Conservation (phyloP, 2,113 vertebrate genomes). For the Hippocampus abdominalis region DNA sequence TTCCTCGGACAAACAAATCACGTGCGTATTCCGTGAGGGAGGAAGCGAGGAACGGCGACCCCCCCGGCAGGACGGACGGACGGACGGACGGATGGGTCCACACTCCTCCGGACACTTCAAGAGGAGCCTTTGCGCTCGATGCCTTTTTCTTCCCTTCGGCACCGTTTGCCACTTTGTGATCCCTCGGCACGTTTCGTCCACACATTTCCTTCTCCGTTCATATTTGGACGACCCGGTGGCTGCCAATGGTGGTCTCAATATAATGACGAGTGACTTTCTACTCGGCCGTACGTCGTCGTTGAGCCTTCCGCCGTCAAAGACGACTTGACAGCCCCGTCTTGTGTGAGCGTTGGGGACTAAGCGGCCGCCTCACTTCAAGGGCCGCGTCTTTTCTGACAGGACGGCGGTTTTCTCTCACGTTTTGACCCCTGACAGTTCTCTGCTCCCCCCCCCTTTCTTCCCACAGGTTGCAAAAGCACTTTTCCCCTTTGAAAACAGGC, state of each 20-base stretch:
- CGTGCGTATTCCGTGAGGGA: slow-evolving; percentile 60
- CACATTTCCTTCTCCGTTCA: slow-evolving; percentile 36
- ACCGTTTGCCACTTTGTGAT: slow-evolving; percentile 22
- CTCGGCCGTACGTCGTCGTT: slow-evolving; percentile 6
- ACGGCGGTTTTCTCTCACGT: slow-evolving; percentile 47
- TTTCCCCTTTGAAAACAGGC: slow-evolving; percentile 44
- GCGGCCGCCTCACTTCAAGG: slow-evolving; percentile 49
- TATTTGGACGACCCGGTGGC: slow-evolving; percentile 50
- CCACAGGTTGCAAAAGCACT: slow-evolving; percentile 68
- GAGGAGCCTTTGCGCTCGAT: slow-evolving; percentile 21
- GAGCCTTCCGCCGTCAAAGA: slow-evolving; percentile 5
- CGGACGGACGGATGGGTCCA: too few relatives aligned
- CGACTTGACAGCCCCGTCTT: slow-evolving; percentile 13
- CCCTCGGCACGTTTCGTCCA: slow-evolving; percentile 27
- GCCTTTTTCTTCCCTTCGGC: background rate
- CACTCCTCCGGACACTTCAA: background rate
- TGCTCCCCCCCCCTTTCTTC: slow-evolving; percentile 36
- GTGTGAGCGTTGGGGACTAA: slow-evolving; percentile 14
- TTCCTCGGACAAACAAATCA: slow-evolving; percentile 68
- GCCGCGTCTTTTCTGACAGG: slow-evolving; percentile 24
- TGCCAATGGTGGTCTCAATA: slow-evolving; percentile 27
- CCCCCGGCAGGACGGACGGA: slow-evolving; percentile 16
- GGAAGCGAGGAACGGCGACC: slow-evolving; percentile 58
- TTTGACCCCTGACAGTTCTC: slow-evolving; percentile 50
- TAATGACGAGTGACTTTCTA: slow-evolving; percentile 47